phyloP scores from a whole-genome alignment of 2,888 invertebrate genomes.

The Xiphydria camelus region DNA sequence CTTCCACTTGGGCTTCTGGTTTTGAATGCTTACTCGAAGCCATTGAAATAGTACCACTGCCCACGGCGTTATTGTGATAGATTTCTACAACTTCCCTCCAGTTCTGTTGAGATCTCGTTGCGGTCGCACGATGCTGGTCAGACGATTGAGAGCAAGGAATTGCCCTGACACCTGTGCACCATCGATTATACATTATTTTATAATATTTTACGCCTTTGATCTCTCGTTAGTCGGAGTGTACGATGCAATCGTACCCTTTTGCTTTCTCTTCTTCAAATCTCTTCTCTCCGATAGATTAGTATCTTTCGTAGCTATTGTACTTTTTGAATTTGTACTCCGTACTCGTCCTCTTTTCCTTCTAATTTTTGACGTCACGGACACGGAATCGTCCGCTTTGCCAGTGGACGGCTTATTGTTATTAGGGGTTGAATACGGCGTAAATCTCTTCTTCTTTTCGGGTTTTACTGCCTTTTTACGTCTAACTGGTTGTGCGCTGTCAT shows the following conservation, averaged over 20 bases:
- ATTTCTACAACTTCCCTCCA: constrained; percentile 43
- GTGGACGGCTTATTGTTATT: constrained; percentile 21
- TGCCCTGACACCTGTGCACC: constrained; percentile 17
- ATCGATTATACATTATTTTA: neutral
- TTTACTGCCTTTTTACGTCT: constrained; percentile 8
- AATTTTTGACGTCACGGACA: constrained; percentile 24
- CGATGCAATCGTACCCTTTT: constrained; percentile 22
- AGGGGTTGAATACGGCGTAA: constrained; percentile 6
- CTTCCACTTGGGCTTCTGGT: constrained; percentile 20
- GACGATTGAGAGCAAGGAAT: constrained; percentile 7
- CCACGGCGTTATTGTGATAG: constrained; percentile 43
- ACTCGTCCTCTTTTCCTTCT: constrained; percentile 38
- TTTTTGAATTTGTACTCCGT: constrained; percentile 40
- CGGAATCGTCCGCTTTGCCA: constrained; percentile 27
- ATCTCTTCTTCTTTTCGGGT: constrained; percentile 7
- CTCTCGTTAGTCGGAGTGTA: constrained; percentile 13
- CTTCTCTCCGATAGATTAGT: constrained; percentile 24
- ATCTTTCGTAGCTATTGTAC: constrained; percentile 40
- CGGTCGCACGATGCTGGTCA: constrained; percentile 1
- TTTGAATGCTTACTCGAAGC: constrained; percentile 34
- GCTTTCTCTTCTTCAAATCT: constrained; percentile 26
- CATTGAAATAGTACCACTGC: constrained; percentile 36
- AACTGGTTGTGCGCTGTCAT: constrained; percentile 13
- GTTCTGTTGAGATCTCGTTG: no score
- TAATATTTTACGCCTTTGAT: constrained; percentile 14